These are phyloP conservation scores for Phainopepla nitens DNA, from an alignment of 2,113 vertebrate genomes.

Conservation along the genomic window DNA sequence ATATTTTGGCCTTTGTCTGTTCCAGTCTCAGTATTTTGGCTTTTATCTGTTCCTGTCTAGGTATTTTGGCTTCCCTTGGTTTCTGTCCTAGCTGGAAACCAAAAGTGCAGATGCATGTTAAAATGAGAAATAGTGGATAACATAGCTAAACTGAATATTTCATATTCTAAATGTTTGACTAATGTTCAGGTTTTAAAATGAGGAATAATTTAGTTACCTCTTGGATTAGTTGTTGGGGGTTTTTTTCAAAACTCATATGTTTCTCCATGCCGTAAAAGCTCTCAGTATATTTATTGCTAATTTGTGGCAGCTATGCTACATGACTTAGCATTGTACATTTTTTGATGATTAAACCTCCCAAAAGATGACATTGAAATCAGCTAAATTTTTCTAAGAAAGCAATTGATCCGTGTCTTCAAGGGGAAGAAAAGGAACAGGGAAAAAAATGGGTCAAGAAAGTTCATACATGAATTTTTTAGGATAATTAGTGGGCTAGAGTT, in stretches of 20 bases:
- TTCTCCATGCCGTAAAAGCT: background rate
- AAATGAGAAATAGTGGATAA: slow-evolving; percentile 24
- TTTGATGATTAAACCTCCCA: background rate
- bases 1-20: slow-evolving; percentile 50
- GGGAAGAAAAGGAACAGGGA: background rate
- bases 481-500: slow-evolving; percentile 47
- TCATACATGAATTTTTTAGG: slow-evolving; percentile 30
- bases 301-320: background rate
- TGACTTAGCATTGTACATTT: background rate
- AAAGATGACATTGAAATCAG: background rate
- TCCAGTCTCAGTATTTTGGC: slow-evolving; percentile 58
- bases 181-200: background rate
- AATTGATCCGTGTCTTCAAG: slow-evolving; percentile 23
- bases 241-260: background rate
- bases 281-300: background rate
- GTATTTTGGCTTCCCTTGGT: slow-evolving; percentile 53
- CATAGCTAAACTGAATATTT: background rate
- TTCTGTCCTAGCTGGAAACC: slow-evolving; percentile 48
- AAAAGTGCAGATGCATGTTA: slow-evolving; percentile 7
- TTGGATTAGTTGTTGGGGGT: background rate
- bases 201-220: background rate
- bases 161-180: background rate
- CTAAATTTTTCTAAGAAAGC: slow-evolving; percentile 24
- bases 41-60: slow-evolving; percentile 58
- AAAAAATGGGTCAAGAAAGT: slow-evolving; percentile 38